phyloP scores from a whole-genome alignment of 1,140 invertebrate species.

The Drosophila baimaii region DNA sequence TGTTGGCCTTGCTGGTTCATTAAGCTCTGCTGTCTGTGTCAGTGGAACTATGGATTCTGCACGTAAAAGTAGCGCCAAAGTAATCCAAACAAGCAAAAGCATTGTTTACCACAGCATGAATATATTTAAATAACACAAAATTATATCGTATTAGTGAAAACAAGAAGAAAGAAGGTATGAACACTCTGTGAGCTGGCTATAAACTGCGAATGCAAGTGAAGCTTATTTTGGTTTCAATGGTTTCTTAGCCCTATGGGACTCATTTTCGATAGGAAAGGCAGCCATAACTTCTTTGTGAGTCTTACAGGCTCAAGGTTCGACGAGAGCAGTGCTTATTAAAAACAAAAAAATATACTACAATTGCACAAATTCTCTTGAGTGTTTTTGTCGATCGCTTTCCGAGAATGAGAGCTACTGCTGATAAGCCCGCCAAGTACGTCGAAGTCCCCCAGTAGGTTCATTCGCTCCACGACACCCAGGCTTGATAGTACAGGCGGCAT shows the following conservation, averaged over 20 bases:
- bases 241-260: background rate
- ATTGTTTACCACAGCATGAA: background rate
- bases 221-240: too few relatives aligned
- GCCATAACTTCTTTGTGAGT: background rate
- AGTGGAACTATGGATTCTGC: background rate
- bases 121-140: too few relatives aligned
- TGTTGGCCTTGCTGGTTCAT: background rate
- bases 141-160: too few relatives aligned
- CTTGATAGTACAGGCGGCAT: conserved; percentile 47
- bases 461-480: conserved; percentile 40
- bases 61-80: background rate
- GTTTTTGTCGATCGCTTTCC: background rate
- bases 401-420: conserved; percentile 23
- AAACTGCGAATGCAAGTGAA: background rate
- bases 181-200: background rate
- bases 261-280: background rate
- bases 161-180: background rate
- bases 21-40: background rate
- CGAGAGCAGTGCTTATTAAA: background rate
- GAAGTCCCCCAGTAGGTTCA: conserved; percentile 30
- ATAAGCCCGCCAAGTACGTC: conserved; percentile 40
- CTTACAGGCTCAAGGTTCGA: background rate
- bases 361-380: conserved; percentile 18
- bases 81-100: background rate
- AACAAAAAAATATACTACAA: background rate